Conservation (phyloP, 2,113 vertebrate genomes). For the Sula dactylatra region DNA sequence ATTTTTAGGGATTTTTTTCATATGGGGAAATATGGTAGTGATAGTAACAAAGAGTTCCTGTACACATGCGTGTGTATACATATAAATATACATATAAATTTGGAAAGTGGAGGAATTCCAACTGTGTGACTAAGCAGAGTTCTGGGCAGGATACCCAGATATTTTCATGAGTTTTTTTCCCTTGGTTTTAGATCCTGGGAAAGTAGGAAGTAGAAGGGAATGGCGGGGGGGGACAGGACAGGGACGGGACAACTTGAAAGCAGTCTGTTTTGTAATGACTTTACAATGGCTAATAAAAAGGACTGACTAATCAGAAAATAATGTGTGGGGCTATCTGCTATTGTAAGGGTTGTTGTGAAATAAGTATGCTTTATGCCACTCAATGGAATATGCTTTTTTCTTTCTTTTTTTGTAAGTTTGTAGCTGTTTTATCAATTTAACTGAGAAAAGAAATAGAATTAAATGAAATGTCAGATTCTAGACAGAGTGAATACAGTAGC, state of each 20-base stretch:
- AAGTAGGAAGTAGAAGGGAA: neutral
- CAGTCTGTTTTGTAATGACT: neutral
- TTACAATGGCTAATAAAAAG: neutral
- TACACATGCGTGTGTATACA: too few species aligned
- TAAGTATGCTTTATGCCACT: neutral
- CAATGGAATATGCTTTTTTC: neutral
- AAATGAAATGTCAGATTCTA: neutral
- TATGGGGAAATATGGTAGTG: neutral
- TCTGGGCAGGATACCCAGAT: neutral
- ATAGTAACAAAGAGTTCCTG: neutral
- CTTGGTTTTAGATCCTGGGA: neutral
- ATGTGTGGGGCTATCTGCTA: neutral
- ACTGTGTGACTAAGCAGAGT: neutral
- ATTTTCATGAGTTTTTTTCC: neutral
- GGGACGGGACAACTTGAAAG: neutral
- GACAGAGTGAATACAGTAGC: neutral
- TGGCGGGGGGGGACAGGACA: rapidly evolving
- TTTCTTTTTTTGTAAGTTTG: neutral
- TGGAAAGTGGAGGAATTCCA: neutral
- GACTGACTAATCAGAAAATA: neutral
- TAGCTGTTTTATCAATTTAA: neutral
- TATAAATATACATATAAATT: neutral
- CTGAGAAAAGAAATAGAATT: neutral
- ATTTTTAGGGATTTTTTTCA: slow-evolving; percentile 1
- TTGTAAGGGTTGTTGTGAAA: neutral